phyloP scores from a whole-genome alignment of 2,113 vertebrate genomes.

The Percina caprodes region DNA sequence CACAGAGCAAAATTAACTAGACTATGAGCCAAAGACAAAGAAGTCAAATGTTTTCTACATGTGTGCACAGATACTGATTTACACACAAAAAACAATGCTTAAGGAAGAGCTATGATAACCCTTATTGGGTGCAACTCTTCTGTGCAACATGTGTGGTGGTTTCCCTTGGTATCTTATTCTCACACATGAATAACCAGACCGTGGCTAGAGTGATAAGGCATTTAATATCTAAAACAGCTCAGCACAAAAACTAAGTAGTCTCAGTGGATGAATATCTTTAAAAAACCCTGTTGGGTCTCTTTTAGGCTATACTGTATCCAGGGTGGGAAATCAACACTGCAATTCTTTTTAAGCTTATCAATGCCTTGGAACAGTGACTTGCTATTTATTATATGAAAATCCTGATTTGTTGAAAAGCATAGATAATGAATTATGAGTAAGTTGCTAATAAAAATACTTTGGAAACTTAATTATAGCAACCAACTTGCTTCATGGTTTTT shows the following conservation, averaged over 20 bases:
- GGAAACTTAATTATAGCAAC: conserved; percentile 22
- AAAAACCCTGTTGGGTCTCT: not conserved
- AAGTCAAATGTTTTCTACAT: not conserved
- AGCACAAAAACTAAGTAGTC: conserved; percentile 12
- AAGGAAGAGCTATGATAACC: not conserved
- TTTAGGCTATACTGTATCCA: not conserved
- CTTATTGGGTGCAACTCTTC: not conserved
- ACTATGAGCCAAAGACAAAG: not conserved
- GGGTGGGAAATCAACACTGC: conserved; percentile 7
- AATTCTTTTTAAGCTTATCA: conserved; percentile 12
- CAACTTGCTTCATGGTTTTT: conserved; percentile 11
- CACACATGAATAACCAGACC: conserved; percentile 26
- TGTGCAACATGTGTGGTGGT: not conserved
- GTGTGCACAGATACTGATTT: conserved; percentile 4
- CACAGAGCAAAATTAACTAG: not conserved
- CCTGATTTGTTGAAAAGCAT: not conserved
- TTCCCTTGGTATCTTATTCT: conserved; percentile 14
- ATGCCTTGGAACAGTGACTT: not conserved
- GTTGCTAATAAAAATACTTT: conserved; percentile 10
- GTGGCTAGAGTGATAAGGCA: conserved; percentile 22
- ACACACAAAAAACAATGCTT: not conserved
- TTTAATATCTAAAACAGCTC: conserved; percentile 40
- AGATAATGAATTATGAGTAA: not conserved
- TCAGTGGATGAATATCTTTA: conserved; percentile 16
- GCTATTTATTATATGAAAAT: not conserved